Conservation (phyloP, 1,140 invertebrate genomes). For the Pseudachorutes palmiensis region DNA sequence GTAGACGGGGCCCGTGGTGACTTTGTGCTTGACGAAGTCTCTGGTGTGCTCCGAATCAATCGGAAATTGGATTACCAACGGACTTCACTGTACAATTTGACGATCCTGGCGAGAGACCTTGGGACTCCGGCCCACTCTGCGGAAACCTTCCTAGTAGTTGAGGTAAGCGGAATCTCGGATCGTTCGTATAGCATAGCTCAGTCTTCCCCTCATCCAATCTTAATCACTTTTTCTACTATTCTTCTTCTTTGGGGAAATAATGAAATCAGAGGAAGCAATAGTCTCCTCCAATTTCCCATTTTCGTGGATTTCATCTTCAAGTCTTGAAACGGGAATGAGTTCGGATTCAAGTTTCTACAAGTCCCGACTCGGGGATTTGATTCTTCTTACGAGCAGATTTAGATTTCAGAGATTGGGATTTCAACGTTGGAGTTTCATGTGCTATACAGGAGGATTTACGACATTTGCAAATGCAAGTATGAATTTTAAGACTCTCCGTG, state of each 20-base stretch:
- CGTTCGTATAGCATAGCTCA: too few species aligned
- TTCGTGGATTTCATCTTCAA: too few species aligned
- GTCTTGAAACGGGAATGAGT: too few species aligned
- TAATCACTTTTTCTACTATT: neutral
- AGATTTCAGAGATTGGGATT: too few species aligned
- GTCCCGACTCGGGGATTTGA: too few species aligned
- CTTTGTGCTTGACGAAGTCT: slow-evolving; percentile 69
- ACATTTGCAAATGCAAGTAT: too few species aligned
- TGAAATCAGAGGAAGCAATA: neutral
- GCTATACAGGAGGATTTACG: too few species aligned
- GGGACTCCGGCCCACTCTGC: slow-evolving; percentile 57
- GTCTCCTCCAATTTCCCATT: neutral
- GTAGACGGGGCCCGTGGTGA: slow-evolving; percentile 51
- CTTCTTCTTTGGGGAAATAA: neutral
- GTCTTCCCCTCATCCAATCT: neutral
- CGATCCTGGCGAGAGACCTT: slow-evolving; percentile 69
- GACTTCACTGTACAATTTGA: slow-evolving; percentile 76
- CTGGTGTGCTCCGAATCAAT: slow-evolving; percentile 71
- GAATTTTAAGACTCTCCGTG: too few species aligned
- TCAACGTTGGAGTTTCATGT: too few species aligned
- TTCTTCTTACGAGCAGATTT: too few species aligned
- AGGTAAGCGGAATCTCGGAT: slow-evolving; percentile 53
- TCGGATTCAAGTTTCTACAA: too few species aligned
- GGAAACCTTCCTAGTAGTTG: slow-evolving; percentile 64
- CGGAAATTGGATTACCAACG: slow-evolving; percentile 75